A percentile compares a stretch with the other conserved stretches of the same genome.
phyloP scores from a whole-genome alignment of 2,797 vertebrate genomes.

The Spondyliosoma cantharus region DNA sequence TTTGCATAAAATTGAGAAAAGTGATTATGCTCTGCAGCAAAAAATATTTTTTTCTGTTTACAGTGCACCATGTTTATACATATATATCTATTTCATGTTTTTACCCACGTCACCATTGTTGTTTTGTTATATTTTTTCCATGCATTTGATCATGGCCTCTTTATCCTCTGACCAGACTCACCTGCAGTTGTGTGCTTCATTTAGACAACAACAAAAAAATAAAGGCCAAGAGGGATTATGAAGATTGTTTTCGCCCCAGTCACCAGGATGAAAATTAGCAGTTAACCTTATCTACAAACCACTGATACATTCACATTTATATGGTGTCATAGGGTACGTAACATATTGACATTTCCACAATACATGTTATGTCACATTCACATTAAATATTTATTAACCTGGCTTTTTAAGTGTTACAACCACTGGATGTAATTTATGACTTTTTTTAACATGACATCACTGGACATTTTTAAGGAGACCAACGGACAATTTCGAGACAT shows the following conservation, averaged over 20 bases:
- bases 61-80: neutral
- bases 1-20: slow-evolving; percentile 66
- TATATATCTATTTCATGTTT: neutral
- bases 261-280: too few species aligned
- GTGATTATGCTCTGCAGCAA: slow-evolving; percentile 24
- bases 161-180: neutral
- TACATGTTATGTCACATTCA: too few species aligned
- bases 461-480: too few species aligned
- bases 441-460: too few species aligned
- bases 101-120: neutral
- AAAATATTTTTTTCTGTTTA: slow-evolving; percentile 26
- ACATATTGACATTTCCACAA: too few species aligned
- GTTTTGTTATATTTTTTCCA: neutral
- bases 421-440: too few species aligned
- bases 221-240: neutral
- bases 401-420: too few species aligned
- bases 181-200: neutral
- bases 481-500: too few species aligned
- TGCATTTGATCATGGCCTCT: neutral
- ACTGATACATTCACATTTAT: too few species aligned
- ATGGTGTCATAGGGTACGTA: too few species aligned
- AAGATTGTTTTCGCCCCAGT: neutral
- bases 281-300: too few species aligned
- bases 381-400: too few species aligned
- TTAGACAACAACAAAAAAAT: neutral